These are phyloP conservation scores for Diceros bicornis DNA, from an alignment of 2,797 vertebrate species.

Conservation along the genomic window DNA sequence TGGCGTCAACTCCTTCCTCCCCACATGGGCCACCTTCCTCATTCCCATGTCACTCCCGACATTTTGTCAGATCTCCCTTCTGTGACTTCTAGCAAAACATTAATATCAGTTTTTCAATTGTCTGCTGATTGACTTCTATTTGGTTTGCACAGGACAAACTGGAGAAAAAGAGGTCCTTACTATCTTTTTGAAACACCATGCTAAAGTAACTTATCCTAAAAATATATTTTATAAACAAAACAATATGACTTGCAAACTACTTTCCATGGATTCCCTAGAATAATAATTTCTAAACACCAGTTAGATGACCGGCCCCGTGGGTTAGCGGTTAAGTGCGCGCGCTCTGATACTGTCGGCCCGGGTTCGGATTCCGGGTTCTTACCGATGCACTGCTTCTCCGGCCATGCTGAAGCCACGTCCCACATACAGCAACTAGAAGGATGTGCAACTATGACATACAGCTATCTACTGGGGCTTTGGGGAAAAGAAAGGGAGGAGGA, in stretches of 20 bases:
- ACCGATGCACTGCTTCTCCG: too few relatives aligned
- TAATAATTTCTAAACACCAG: background rate
- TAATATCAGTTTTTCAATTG: background rate
- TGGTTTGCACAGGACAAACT: background rate
- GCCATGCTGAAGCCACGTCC: too few relatives aligned
- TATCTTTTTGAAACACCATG: background rate
- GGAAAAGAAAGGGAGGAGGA: too few relatives aligned
- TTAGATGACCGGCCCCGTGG: background rate
- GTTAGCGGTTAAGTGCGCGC: too few relatives aligned
- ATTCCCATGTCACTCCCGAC: background rate
- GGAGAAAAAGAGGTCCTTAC: background rate
- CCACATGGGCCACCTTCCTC: background rate
- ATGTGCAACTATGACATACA: too few relatives aligned
- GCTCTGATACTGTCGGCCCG: too few relatives aligned
- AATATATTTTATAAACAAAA: background rate
- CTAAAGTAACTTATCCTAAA: background rate
- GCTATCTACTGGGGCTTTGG: too few relatives aligned
- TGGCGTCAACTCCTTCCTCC: background rate
- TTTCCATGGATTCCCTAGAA: background rate
- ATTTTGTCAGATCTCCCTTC: background rate
- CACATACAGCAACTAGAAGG: too few relatives aligned
- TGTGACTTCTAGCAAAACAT: background rate
- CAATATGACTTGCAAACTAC: background rate
- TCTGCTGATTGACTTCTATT: background rate
- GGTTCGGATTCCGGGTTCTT: too few relatives aligned